These are phyloP conservation scores for Rhabdomys pumilio DNA, from an alignment of 2,797 vertebrate genomes.

Conservation along the genomic window DNA sequence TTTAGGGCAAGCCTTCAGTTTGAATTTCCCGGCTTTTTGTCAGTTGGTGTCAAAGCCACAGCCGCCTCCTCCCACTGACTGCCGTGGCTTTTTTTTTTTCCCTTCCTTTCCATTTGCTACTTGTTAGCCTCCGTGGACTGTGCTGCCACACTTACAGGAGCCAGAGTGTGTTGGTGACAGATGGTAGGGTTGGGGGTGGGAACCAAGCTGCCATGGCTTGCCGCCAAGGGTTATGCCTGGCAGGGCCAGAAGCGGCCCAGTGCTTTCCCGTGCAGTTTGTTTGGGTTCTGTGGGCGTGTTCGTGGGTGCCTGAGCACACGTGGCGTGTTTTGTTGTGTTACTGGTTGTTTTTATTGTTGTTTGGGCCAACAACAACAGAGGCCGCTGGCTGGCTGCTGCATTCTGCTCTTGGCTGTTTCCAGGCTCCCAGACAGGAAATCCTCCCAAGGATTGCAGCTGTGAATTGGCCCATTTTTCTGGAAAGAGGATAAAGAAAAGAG, in stretches of 20 bases:
- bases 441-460: constrained; percentile 87
- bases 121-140: constrained; percentile 82
- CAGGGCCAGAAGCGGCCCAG: constrained; percentile 82
- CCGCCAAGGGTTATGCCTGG: constrained; percentile 88
- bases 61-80: constrained; percentile 72
- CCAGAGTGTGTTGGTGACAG: constrained; percentile 89
- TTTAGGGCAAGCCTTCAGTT: constrained; percentile 77
- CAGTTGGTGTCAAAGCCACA: constrained; percentile 70
- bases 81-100: constrained; percentile 63
- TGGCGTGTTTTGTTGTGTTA: constrained; percentile 84
- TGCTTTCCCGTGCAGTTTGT: constrained; percentile 82
- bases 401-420: constrained; percentile 88
- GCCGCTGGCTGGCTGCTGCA: constrained; percentile 85
- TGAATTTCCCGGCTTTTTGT: constrained; percentile 87
- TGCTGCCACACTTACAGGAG: constrained; percentile 86
- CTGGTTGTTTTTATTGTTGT: constrained; percentile 84
- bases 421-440: constrained; percentile 89
- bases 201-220: constrained; percentile 86
- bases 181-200: constrained; percentile 85
- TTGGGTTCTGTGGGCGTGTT: constrained; percentile 76
- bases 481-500: constrained; percentile 85
- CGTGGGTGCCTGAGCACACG: constrained; percentile 76
- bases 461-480: constrained; percentile 89
- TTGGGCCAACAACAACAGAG: constrained; percentile 86
- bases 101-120: constrained; percentile 87